Evolutionary conservation across 2,113 vertebrate species (phyloP).

Genomic region (Calcarius ornatus): DNA sequence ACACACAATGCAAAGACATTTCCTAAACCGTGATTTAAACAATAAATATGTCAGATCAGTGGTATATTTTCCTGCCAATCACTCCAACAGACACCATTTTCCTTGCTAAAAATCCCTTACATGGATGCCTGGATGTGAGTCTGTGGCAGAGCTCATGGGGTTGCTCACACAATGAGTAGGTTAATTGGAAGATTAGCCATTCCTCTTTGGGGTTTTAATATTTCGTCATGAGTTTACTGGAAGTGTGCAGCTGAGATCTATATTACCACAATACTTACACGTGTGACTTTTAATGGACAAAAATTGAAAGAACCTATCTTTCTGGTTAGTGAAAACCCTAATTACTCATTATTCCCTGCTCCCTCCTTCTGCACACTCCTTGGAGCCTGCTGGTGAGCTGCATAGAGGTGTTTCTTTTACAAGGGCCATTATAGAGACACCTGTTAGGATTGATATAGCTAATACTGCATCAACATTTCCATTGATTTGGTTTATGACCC

Average conservation of each 20-base stretch:
- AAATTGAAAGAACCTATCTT: conserved; percentile 47
- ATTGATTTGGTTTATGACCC: conserved; percentile 77
- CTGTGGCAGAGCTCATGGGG: neutral
- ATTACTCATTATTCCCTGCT: conserved; percentile 52
- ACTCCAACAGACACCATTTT: neutral
- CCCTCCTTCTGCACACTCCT: conserved; percentile 21
- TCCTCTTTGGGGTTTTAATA: conserved; percentile 22
- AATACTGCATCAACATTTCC: conserved; percentile 77
- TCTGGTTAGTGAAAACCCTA: conserved; percentile 23
- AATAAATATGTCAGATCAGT: neutral
- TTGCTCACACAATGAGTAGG: neutral
- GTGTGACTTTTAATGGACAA: conserved; percentile 24
- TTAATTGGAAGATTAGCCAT: neutral
- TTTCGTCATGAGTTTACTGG: neutral
- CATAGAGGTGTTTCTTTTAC: conserved; percentile 74
- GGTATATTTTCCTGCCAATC: neutral
- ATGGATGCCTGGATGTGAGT: neutral
- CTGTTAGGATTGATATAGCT: conserved; percentile 71
- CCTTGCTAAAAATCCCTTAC: neutral
- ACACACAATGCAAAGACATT: neutral
- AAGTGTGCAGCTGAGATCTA: conserved; percentile 8
- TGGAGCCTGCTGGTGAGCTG: conserved; percentile 39
- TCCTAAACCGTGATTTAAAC: neutral
- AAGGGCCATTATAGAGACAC: conserved; percentile 73
- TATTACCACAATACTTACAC: neutral